Evolutionary conservation across 2,888 invertebrate genomes (phyloP), one percentile per base, ranked within the genome.

Genomic region (Lingula anatina): DNA sequence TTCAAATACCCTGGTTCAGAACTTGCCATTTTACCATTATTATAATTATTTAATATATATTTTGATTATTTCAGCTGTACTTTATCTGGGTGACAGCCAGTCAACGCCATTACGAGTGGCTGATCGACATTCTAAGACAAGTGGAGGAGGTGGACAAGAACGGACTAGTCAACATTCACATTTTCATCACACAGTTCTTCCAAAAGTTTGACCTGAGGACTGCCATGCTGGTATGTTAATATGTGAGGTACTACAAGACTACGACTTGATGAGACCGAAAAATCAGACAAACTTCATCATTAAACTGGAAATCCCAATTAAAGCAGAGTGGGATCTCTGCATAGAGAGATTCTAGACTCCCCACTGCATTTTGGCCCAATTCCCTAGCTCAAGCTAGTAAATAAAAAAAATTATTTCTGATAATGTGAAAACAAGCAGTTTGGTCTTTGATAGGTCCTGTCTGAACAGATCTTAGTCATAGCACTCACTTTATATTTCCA

Each of bases 21-120:
- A n/a, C n/a, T n/a, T n/a, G n/a, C n/a, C n/a, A n/a, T n/a, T n/a
- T n/a, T n/a, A n/a, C n/a, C 15, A 31, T 15, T 12, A 31, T 31
- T 15, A 31, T 15, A 31, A 31, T 31, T 31, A 15, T 12, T 39
- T 12, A 15, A 46, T 24, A 35, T 41, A 15, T 26, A 21, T 50
- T 1, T n/a, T 46, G 27, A 42, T 36, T 31, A 35, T 69, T 60
- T 21, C 64, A 83, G 82, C 76, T 83, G 5, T 83, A 84, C 64
- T 84, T 85, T 59, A 75, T 84, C 38, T 84, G 84, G 84, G 80
- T 84, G 28, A 83, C 84, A 0, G 77, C 80, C 56, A 83, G 82
- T 27, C 84, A 85, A 68, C 81, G 81, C 56, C 84, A 84, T 61
- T 85, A 83, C 67, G 84, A 85, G 71, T 85, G 85, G 84, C 67